Percentiles rank a stretch among this genome's conserved stretches.
Evolutionary conservation across 2,797 vertebrate genomes (phyloP).

Genomic region (Poecilia gillii): DNA sequence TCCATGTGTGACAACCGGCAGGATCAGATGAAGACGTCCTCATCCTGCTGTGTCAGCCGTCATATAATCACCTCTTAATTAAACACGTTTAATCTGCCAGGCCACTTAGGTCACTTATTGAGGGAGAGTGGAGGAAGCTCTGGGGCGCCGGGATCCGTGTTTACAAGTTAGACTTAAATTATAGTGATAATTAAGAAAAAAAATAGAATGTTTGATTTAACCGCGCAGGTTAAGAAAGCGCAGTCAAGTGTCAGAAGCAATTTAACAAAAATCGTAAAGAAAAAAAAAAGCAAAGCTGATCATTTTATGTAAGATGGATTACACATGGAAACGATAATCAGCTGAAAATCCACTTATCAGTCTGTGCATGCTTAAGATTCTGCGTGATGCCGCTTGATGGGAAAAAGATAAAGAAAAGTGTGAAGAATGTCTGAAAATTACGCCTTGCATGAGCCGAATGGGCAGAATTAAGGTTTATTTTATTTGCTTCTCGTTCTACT

Average conservation of each 20-base stretch:
- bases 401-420: neutral
- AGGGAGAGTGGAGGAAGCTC: neutral
- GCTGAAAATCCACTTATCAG: neutral
- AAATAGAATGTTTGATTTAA: neutral
- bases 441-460: neutral
- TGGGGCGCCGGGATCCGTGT: neutral
- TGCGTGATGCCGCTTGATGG: neutral
- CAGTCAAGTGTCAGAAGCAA: neutral
- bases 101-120: slow-evolving; percentile 25
- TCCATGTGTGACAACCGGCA: slow-evolving; percentile 23
- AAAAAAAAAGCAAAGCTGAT: neutral
- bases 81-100: slow-evolving; percentile 68
- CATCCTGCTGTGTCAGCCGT: slow-evolving; percentile 61
- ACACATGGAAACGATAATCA: neutral
- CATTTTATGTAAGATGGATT: neutral
- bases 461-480: neutral
- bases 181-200: neutral
- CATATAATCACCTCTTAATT: slow-evolving; percentile 73
- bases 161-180: slow-evolving; percentile 6
- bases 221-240: neutral
- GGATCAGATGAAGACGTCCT: slow-evolving; percentile 46
- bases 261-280: neutral
- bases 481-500: neutral
- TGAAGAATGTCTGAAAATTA: neutral
- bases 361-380: neutral